Base-by-base conservation (phyloP, 23 tunicate genomes). In the Aplidium turbinatum region DNA sequence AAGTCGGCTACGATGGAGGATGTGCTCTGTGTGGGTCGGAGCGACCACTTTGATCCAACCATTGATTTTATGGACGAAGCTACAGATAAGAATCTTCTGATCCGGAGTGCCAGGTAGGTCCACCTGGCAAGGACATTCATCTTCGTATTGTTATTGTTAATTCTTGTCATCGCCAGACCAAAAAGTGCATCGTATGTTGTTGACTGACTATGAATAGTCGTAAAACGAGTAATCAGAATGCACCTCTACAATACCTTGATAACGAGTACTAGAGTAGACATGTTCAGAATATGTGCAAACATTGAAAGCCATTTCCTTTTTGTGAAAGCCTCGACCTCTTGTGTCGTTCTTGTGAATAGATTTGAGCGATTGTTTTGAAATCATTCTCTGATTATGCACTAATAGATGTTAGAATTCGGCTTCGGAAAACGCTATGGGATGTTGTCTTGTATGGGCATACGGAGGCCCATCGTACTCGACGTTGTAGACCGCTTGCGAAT, bases 21-120 rank as follows among this genome's bases (percentile, higher is more conserved):
- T 56, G 84, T 74, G 24, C 31, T 78, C 47, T 79, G 84, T 36
- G 79, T 91, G 3, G 87, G 82, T 11, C 60, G 97, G 25, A 68
- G 80, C 56, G 60, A 76, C 1, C 35, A 40, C 1, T 66, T 53
- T 34, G 82, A 79, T 75, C 65, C 78, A 13, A 29, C 47, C 20
- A 33, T 30, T 7, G 97, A 79, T 57, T 1, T 23, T 25, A 73
- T 78, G 86, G 86, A 83, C 47, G 97, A 84, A 68, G 21, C 3
- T 18, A 82, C 42, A 33, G 90, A 90, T 47, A 61, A 70, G 34
- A 90, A 76, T 58, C 73, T 90, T 22, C 33, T 63, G 19, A 39
- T 60, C 57, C 66, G 90, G 53, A 20, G 40, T 19, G 45, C 50
- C 0, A 20, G 42, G 85, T 80, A 36, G 11, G 38, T 6, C n/a